phyloP scores from a whole-genome alignment of 2,888 invertebrate species.

The Coelogynopora nodosa region DNA sequence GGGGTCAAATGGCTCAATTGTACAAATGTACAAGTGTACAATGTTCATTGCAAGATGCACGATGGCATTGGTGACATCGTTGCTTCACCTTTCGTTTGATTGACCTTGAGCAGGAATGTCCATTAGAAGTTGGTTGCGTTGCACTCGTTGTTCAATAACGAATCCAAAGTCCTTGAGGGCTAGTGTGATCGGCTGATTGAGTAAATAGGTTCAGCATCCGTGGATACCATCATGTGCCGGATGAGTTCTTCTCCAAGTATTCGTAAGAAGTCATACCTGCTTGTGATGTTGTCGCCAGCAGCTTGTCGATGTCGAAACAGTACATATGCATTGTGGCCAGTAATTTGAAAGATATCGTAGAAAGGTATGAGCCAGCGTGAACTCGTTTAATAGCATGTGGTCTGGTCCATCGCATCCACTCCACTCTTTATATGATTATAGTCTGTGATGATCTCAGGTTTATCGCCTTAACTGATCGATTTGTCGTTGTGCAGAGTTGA shows the following conservation, averaged over 20 bases:
- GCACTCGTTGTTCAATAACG: not conserved
- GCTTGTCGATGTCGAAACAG: too few species aligned
- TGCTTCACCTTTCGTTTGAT: slow-evolving; percentile 3
- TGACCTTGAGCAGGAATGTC: slow-evolving; percentile 17
- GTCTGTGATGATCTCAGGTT: not conserved
- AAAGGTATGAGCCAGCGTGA: too few species aligned
- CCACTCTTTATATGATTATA: not conserved
- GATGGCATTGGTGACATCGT: slow-evolving; percentile 11
- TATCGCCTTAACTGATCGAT: not conserved
- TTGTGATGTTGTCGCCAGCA: too few species aligned
- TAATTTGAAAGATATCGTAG: too few species aligned
- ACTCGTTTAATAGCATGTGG: too few species aligned
- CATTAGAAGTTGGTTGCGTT: not conserved
- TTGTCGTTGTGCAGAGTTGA: not conserved
- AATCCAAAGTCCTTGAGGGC: slow-evolving; percentile 5
- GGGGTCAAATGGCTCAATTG: too few species aligned
- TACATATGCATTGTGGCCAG: too few species aligned
- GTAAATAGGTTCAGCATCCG: too few species aligned
- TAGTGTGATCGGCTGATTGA: too few species aligned
- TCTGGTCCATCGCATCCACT: not conserved
- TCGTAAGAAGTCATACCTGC: too few species aligned
- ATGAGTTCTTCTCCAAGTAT: too few species aligned
- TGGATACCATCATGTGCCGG: too few species aligned
- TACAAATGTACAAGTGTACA: not conserved
- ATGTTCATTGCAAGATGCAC: not conserved